A percentile compares a stretch with the other conserved stretches of the same genome.
Evolutionary conservation across 2,888 invertebrate genomes (phyloP).

Genomic region (Drosophila parthenogenetica): DNA sequence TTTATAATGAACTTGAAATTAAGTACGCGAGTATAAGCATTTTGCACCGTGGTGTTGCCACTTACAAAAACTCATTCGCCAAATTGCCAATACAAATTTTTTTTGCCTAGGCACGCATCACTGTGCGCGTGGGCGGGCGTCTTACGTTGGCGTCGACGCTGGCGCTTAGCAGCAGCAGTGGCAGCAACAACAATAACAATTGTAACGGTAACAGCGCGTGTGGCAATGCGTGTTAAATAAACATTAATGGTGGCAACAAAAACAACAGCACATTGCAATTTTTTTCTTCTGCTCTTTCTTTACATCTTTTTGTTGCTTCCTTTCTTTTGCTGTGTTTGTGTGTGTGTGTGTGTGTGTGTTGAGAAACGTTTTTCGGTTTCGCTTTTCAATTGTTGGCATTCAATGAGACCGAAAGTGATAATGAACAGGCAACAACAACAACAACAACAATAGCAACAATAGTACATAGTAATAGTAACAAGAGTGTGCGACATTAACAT

Average conservation of each 20-base stretch:
- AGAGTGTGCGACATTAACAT: constrained; percentile 71
- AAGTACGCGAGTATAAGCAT: constrained; percentile 15
- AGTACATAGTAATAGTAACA: constrained; percentile 31
- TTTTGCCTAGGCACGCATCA: constrained; percentile 29
- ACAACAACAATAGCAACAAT: constrained; percentile 26
- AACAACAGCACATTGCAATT: constrained; percentile 58
- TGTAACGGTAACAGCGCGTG: constrained; percentile 57
- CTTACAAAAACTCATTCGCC: neutral
- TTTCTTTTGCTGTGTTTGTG: constrained; percentile 15
- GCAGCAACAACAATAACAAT: constrained; percentile 26
- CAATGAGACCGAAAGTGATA: constrained; percentile 74
- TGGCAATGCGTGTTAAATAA: constrained; percentile 78
- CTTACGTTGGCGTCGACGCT: constrained; percentile 12
- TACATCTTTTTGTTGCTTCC: constrained; percentile 12
- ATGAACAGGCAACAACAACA: constrained; percentile 52
- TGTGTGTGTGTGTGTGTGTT: constrained; percentile 18
- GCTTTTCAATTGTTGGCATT: constrained; percentile 66
- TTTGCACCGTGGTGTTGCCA: constrained; percentile 47
- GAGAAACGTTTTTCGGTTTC: constrained; percentile 66
- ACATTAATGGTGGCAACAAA: constrained; percentile 66
- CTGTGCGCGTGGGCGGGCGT: constrained; percentile 48
- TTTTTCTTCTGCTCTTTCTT: constrained; percentile 15
- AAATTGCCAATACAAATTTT: neutral
- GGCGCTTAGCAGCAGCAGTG: constrained; percentile 31
- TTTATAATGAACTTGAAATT: constrained; percentile 78